Evolutionary conservation across 2,113 vertebrate species (phyloP).

Genomic region (Colistium nudipinnis): DNA sequence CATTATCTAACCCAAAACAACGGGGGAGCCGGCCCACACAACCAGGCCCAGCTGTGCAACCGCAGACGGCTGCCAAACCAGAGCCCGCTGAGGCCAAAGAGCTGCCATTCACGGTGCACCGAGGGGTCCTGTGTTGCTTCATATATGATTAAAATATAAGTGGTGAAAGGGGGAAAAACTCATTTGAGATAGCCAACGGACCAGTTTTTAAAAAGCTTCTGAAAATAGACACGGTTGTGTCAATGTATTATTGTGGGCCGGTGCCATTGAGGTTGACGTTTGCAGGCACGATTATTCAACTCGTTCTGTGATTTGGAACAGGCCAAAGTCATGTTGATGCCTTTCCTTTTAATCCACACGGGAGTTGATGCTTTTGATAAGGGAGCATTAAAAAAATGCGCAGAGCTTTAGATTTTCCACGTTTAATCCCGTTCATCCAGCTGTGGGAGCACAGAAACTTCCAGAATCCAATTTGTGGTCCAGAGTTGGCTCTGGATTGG

Average conservation of each 20-base stretch:
- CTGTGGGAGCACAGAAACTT: conserved; percentile 53
- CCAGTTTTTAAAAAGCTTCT: neutral
- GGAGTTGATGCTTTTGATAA: conserved; percentile 53
- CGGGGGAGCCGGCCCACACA: conserved; percentile 65
- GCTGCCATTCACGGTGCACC: too few relatives aligned
- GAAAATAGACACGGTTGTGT: neutral
- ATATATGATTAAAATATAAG: neutral
- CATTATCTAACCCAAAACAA: conserved; percentile 80
- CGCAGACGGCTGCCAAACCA: conserved; percentile 62
- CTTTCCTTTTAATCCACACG: conserved; percentile 57
- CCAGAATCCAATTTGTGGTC: conserved; percentile 64
- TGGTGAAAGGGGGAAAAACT: too few relatives aligned
- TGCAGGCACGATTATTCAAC: conserved; percentile 3
- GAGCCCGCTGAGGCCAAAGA: conserved; percentile 34
- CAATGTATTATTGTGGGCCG: neutral
- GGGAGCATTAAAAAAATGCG: conserved; percentile 63
- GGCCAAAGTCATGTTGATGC: conserved; percentile 14
- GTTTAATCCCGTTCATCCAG: conserved; percentile 72
- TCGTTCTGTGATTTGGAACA: conserved; percentile 23
- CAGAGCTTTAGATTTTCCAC: conserved; percentile 63
- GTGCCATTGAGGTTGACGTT: conserved; percentile 1
- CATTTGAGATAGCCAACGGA: too few relatives aligned
- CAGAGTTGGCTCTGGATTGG: conserved; percentile 33
- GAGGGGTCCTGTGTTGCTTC: neutral
- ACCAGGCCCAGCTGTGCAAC: conserved; percentile 68